phyloP scores from a whole-genome alignment of 2,888 invertebrate species.

The Hemicrepidius hirtus region DNA sequence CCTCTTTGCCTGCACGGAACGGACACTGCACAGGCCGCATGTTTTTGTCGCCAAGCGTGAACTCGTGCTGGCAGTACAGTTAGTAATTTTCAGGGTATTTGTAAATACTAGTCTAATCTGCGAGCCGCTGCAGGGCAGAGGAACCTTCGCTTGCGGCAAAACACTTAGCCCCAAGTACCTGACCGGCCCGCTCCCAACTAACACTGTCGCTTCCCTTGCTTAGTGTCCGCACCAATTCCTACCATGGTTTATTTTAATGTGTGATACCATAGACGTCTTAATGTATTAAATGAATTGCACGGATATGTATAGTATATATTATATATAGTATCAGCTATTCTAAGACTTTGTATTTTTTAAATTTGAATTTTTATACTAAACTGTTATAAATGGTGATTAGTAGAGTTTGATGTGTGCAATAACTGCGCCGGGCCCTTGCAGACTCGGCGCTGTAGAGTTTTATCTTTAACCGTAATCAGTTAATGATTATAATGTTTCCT shows the following conservation, averaged over 20 bases:
- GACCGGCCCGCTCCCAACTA: constrained; percentile 67
- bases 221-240: constrained; percentile 67
- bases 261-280: constrained; percentile 71
- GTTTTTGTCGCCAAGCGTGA: constrained; percentile 49
- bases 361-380: constrained; percentile 74
- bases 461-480: constrained; percentile 63
- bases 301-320: constrained; percentile 72
- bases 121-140: constrained; percentile 69
- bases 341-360: constrained; percentile 74
- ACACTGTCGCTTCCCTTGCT: constrained; percentile 62
- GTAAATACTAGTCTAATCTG: constrained; percentile 73
- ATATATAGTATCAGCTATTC: constrained; percentile 73
- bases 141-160: constrained; percentile 68
- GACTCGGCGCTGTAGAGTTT: constrained; percentile 68
- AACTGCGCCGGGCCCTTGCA: constrained; percentile 65
- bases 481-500: constrained; percentile 67
- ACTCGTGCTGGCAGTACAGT: constrained; percentile 63
- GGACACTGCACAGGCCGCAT: constrained; percentile 54
- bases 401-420: constrained; percentile 73
- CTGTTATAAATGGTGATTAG: constrained; percentile 73
- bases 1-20: constrained; percentile 60
- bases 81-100: constrained; percentile 72
- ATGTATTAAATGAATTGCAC: constrained; percentile 72
- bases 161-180: constrained; percentile 69
- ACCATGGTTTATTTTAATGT: constrained; percentile 69